Conservation (phyloP, 2,113 vertebrate genomes). For the Pycnonotus jocosus region DNA sequence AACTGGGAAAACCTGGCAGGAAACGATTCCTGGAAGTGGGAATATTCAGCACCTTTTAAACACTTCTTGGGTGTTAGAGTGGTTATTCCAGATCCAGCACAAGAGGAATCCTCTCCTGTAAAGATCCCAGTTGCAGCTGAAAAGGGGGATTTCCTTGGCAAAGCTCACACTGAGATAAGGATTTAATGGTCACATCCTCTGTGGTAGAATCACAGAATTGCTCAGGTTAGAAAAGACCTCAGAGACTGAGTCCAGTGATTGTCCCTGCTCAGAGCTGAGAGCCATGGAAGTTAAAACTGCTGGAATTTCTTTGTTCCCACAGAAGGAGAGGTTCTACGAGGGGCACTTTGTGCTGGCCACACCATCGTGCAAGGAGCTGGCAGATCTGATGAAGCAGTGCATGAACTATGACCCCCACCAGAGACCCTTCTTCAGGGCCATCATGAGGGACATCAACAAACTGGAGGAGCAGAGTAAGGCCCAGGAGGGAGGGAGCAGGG, state of each 20-base stretch:
- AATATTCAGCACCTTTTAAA: neutral
- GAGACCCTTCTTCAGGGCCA: conserved; percentile 95
- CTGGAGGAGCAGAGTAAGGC: conserved; percentile 87
- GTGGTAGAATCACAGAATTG: neutral
- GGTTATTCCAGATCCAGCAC: neutral
- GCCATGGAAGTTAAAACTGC: neutral
- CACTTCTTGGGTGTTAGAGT: neutral
- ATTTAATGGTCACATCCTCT: neutral
- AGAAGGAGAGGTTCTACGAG: conserved; percentile 95
- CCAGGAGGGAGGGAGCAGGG: accelerated
- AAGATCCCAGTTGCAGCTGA: neutral
- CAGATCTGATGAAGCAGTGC: conserved; percentile 94
- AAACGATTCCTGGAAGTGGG: neutral
- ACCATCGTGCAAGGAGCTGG: conserved; percentile 88
- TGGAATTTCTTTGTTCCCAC: neutral
- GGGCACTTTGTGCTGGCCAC: conserved; percentile 84
- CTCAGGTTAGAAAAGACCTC: neutral
- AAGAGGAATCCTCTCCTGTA: neutral
- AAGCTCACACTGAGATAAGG: neutral
- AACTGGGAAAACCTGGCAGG: neutral
- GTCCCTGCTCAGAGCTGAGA: neutral
- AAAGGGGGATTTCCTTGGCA: neutral
- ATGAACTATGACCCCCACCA: conserved; percentile 96
- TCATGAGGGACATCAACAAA: conserved; percentile 93
- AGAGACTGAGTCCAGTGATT: accelerated